phyloP scores from a whole-genome alignment of 2,888 invertebrate genomes.

The Gerris lacustris region DNA sequence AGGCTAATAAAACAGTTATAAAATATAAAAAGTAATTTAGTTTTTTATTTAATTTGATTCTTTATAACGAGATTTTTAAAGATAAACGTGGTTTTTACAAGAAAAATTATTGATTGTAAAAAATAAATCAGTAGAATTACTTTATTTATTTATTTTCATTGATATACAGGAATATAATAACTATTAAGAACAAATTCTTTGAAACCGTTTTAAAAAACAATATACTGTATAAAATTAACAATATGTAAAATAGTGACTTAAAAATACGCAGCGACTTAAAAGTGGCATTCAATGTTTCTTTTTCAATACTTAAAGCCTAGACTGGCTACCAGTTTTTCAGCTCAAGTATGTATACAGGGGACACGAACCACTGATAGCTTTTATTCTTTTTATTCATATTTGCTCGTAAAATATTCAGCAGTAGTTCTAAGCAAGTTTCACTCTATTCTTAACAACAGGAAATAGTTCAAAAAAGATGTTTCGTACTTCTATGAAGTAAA shows the following conservation, averaged over 20 bases:
- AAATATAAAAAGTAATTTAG: no score
- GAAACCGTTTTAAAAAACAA: not conserved
- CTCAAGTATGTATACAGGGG: not conserved
- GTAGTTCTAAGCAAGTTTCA: no score
- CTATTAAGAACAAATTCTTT: not conserved
- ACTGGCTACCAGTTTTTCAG: not conserved
- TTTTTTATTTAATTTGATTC: not conserved
- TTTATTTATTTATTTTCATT: not conserved
- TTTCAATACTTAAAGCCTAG: not conserved
- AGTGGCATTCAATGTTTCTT: not conserved
- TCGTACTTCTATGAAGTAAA: no score
- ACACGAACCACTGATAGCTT: no score
- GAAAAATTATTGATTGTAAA: not conserved
- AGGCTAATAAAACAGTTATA: no score
- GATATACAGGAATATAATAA: not conserved
- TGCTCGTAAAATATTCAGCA: no score
- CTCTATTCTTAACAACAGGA: no score
- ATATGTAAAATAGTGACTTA: no score
- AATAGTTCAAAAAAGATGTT: no score
- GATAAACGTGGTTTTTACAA: not conserved
- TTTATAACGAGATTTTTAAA: constrained; percentile 11
- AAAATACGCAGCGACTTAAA: no score
- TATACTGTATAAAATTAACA: not conserved
- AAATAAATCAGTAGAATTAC: not conserved
- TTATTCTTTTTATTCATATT: no score